A percentile compares a stretch with the other conserved stretches of the same genome.
phyloP scores from a whole-genome alignment of 1,140 invertebrate genomes.

The Spodoptera frugiperda region DNA sequence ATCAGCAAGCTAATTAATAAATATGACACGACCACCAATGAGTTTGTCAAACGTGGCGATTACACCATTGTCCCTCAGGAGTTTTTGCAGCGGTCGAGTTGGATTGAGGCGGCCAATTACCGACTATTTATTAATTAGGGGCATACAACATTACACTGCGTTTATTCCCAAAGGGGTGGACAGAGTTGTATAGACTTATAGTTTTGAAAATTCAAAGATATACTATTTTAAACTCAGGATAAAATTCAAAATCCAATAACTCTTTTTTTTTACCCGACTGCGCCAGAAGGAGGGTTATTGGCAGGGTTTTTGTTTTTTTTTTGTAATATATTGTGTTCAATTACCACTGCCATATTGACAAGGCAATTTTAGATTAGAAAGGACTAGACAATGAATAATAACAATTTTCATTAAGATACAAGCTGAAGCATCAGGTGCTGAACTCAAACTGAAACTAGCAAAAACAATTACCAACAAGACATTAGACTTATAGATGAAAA shows the following conservation, averaged over 20 bases:
- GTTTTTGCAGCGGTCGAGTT: conserved; percentile 1
- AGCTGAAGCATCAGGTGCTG: neutral
- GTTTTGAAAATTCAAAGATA: too few species aligned
- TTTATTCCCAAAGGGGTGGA: neutral
- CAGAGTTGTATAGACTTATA: too few species aligned
- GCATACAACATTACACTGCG: neutral
- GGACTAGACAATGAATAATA: too few species aligned
- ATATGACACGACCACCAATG: conserved; percentile 25
- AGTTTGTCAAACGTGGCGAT: conserved; percentile 7
- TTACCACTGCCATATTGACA: too few species aligned
- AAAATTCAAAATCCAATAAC: too few species aligned
- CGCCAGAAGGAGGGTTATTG: too few species aligned
- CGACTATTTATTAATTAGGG: neutral
- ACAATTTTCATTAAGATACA: too few species aligned
- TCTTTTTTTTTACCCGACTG: too few species aligned
- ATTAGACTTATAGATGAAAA: neutral
- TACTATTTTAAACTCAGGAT: too few species aligned
- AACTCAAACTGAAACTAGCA: neutral
- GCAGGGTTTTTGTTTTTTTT: too few species aligned
- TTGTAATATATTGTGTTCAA: too few species aligned
- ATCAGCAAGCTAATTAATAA: conserved; percentile 13
- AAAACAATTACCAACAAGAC: neutral
- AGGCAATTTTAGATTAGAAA: too few species aligned
- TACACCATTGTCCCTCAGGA: conserved; percentile 26
- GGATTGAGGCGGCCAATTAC: conserved; percentile 10